Evolutionary conservation across 2,888 invertebrate genomes (phyloP).

Genomic region (Sphaerophoria rueppellii): DNA sequence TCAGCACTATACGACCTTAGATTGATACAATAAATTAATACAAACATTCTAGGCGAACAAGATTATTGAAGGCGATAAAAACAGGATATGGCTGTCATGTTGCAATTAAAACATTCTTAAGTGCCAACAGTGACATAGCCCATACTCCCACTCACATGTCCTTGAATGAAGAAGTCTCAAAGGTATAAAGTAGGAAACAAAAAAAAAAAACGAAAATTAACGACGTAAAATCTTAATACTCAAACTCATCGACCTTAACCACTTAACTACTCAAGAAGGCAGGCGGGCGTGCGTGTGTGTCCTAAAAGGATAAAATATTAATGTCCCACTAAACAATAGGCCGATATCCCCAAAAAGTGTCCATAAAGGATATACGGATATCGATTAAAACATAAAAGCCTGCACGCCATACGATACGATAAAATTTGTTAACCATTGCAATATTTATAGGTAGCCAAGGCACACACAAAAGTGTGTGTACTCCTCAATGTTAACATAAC

Average conservation of each 20-base stretch:
- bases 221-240: constrained; percentile 1
- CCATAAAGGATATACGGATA: constrained; percentile 16
- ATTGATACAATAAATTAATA: constrained; percentile 24
- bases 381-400: constrained; percentile 39
- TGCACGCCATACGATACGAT: constrained; percentile 34
- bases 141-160: not conserved
- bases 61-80: constrained; percentile 3
- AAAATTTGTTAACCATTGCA: constrained; percentile 38
- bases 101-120: constrained; percentile 35
- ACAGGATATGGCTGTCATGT: constrained; percentile 7
- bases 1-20: not conserved
- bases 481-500: not conserved
- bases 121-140: not conserved
- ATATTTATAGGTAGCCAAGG: constrained; percentile 13
- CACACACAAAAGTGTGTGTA: not conserved
- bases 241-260: constrained; percentile 29
- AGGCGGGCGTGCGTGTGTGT: not conserved
- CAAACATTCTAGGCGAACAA: not conserved
- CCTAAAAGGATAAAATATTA: constrained; percentile 38
- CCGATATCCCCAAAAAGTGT: constrained; percentile 3
- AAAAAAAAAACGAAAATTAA: no score
- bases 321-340: constrained; percentile 20
- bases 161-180: not conserved
- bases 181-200: constrained; percentile 4
- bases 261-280: not conserved